phyloP scores from a whole-genome alignment of 2,113 vertebrate genomes.

The Geothlypis trichas region DNA sequence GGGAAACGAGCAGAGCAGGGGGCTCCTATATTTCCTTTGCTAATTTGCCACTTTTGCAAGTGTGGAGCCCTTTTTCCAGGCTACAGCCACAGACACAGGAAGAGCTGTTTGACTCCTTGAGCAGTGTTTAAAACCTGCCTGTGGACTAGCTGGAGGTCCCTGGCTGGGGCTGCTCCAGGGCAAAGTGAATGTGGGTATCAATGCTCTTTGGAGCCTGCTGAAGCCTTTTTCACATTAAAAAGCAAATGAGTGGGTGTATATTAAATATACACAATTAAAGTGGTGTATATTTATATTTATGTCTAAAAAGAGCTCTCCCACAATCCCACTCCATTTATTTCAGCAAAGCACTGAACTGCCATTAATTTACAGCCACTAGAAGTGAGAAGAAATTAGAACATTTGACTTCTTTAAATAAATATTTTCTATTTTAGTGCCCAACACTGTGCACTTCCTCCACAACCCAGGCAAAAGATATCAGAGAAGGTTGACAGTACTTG shows the following conservation, averaged over 20 bases:
- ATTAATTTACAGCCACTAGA: not conserved
- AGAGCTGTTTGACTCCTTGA: not conserved
- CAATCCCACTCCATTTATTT: not conserved
- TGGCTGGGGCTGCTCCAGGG: not conserved
- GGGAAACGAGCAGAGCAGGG: not conserved
- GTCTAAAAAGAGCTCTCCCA: not conserved
- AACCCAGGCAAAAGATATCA: not conserved
- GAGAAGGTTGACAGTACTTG: rapidly evolving
- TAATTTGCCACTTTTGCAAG: not conserved
- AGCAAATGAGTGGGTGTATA: not conserved
- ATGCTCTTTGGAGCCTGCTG: not conserved
- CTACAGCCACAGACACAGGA: not conserved
- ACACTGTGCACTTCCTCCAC: not conserved
- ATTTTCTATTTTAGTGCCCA: not conserved
- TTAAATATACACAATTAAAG: not conserved
- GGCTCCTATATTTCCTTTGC: not conserved
- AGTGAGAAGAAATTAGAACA: not conserved
- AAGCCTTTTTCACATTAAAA: not conserved
- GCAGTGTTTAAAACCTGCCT: not conserved
- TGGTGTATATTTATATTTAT: not conserved
- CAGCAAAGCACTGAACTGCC: not conserved
- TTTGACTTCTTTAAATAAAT: not conserved
- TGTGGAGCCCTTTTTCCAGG: not conserved
- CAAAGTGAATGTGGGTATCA: not conserved
- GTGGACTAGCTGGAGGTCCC: not conserved